Evolutionary conservation across 2,113 vertebrate genomes (phyloP).

Genomic region (Stegostoma tigrinum): DNA sequence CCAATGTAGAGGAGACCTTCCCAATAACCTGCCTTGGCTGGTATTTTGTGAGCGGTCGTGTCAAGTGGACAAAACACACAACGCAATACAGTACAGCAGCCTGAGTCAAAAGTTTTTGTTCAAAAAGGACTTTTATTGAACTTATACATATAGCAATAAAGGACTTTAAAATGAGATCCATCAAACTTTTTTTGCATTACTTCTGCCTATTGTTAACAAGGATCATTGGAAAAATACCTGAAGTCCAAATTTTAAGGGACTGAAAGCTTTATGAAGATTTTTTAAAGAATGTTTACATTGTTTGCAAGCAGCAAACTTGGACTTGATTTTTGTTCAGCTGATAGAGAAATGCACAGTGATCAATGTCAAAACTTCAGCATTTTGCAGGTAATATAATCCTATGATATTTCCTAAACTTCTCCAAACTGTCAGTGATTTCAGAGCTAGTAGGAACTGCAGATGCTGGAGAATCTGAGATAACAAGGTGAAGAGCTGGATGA

Average conservation of each 20-base stretch:
- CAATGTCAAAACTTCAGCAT: background rate
- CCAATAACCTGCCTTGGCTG: too few species aligned
- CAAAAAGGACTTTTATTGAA: background rate
- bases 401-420: background rate
- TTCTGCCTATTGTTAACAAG: background rate
- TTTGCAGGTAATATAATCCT: background rate
- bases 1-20: too few species aligned
- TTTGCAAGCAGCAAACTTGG: too few species aligned
- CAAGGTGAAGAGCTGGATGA: too few species aligned
- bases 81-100: background rate
- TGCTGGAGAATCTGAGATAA: too few species aligned
- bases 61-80: too few species aligned
- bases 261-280: too few species aligned
- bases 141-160: background rate
- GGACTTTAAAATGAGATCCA: too few species aligned
- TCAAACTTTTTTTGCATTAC: background rate
- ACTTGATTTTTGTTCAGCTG: background rate
- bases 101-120: background rate
- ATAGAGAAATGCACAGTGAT: background rate
- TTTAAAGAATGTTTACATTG: too few species aligned
- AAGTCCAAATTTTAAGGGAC: background rate
- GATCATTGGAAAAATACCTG: background rate
- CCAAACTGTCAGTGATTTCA: background rate
- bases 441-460: too few species aligned
- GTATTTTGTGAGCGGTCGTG: too few species aligned